Conservation (phyloP, 2,113 vertebrate species). For the Pachycephala philippinensis region DNA sequence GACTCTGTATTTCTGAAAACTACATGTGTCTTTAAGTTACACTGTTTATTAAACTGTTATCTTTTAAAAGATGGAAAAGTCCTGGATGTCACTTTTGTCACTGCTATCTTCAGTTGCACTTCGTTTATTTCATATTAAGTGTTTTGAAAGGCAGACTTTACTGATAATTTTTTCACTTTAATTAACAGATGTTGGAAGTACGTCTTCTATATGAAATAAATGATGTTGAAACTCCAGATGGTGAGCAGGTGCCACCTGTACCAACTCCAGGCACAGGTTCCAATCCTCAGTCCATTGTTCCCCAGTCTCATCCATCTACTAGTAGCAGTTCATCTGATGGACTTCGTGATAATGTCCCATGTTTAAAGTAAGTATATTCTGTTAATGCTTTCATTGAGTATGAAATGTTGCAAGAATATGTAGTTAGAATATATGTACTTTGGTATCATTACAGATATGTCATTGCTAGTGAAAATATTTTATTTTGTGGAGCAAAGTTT, state of each 20-base stretch:
- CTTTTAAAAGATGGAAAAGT: not conserved
- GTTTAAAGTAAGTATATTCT: conserved; percentile 85
- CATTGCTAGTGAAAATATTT: not conserved
- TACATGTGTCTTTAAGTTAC: not conserved
- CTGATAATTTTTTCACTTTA: not conserved
- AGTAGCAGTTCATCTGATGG: conserved; percentile 96
- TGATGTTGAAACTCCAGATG: conserved; percentile 90
- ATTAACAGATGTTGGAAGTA: conserved; percentile 88
- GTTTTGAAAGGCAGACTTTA: not conserved
- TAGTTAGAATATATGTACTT: not conserved
- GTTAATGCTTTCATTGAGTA: not conserved
- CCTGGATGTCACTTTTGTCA: not conserved
- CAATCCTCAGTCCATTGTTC: conserved; percentile 85
- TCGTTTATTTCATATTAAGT: not conserved
- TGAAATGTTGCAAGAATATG: not conserved
- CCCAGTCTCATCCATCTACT: conserved; percentile 91
- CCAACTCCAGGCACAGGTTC: conserved; percentile 84
- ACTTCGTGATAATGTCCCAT: conserved; percentile 90
- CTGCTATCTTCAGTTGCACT: not conserved
- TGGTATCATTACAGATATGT: not conserved
- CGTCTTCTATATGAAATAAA: conserved; percentile 91
- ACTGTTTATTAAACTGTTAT: not conserved
- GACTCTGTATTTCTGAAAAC: not conserved
- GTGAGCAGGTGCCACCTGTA: conserved; percentile 84
- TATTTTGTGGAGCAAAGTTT: not conserved